Conservation (phyloP, 2,797 vertebrate genomes). For the Sciurus vulgaris region DNA sequence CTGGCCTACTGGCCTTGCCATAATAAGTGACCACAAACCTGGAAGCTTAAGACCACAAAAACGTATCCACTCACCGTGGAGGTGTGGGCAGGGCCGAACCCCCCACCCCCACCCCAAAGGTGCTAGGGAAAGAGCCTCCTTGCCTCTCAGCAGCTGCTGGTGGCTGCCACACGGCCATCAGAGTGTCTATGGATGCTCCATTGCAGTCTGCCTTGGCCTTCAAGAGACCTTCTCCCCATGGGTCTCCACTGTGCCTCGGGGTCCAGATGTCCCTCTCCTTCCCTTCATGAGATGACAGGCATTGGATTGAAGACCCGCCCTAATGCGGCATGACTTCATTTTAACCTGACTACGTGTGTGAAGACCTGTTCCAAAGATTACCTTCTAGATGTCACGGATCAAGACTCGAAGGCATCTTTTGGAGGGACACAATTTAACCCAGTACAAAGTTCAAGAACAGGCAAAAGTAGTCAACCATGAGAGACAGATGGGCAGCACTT, state of each 20-base stretch:
- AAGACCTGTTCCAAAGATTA: not conserved
- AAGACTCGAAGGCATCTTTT: not conserved
- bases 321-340: too few relatives aligned
- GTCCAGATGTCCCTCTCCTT: not conserved
- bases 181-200: rapidly evolving
- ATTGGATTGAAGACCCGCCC: too few relatives aligned
- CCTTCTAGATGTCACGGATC: not conserved
- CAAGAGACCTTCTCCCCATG: not conserved
- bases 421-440: not conserved
- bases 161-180: rapidly evolving
- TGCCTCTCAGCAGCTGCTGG: not conserved
- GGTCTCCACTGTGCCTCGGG: not conserved
- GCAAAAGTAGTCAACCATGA: not conserved
- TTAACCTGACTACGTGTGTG: too few relatives aligned
- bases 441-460: not conserved
- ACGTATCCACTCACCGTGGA: too few relatives aligned
- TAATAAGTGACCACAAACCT: not conserved
- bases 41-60: too few relatives aligned
- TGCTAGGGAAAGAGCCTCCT: not conserved
- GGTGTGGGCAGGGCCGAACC: too few relatives aligned
- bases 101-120: too few relatives aligned
- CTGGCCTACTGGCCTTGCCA: not conserved
- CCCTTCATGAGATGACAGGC: not conserved
- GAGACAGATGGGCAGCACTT: not conserved
- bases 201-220: not conserved